These are phyloP conservation scores for Seriola rivoliana DNA, from an alignment of 2,113 vertebrate genomes.

Conservation along the genomic window DNA sequence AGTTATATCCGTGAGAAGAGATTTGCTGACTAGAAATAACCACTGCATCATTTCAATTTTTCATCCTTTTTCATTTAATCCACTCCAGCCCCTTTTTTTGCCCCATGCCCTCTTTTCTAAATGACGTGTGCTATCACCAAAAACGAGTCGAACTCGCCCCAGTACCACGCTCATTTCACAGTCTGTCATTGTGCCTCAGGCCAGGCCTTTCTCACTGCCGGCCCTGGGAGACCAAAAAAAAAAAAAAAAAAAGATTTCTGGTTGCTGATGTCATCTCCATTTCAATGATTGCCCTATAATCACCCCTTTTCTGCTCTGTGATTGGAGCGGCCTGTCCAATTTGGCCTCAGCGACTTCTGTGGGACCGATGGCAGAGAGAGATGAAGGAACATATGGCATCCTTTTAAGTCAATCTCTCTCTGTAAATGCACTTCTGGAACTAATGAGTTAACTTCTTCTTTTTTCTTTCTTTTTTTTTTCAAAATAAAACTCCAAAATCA, in stretches of 20 bases:
- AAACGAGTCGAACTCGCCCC: constrained; percentile 24
- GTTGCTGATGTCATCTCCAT: constrained; percentile 77
- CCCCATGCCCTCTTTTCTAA: constrained; percentile 19
- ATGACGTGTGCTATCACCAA: constrained; percentile 44
- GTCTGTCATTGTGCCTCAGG: constrained; percentile 63
- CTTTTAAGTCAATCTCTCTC: constrained; percentile 41
- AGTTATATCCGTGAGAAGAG: constrained; percentile 13
- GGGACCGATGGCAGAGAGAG: constrained; percentile 15
- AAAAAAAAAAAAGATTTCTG: constrained; percentile 60
- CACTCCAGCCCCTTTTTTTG: not conserved
- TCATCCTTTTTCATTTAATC: constrained; percentile 48
- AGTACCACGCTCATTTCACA: constrained; percentile 46
- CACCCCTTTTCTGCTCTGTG: constrained; percentile 64
- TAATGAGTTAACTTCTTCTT: constrained; percentile 31
- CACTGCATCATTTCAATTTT: constrained; percentile 26
- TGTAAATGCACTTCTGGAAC: constrained; percentile 7
- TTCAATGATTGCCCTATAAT: constrained; percentile 76
- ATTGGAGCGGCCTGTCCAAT: constrained; percentile 60
- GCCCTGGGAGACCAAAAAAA: constrained; percentile 64
- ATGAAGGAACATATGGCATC: constrained; percentile 44
- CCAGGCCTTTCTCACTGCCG: constrained; percentile 58
- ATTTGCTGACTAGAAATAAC: not conserved
- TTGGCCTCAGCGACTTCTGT: constrained; percentile 49
- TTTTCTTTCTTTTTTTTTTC: constrained; percentile 31
- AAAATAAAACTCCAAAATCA: not conserved